These are phyloP conservation scores for Orthosia gracilis DNA, from an alignment of 2,888 invertebrate genomes.

Conservation along the genomic window DNA sequence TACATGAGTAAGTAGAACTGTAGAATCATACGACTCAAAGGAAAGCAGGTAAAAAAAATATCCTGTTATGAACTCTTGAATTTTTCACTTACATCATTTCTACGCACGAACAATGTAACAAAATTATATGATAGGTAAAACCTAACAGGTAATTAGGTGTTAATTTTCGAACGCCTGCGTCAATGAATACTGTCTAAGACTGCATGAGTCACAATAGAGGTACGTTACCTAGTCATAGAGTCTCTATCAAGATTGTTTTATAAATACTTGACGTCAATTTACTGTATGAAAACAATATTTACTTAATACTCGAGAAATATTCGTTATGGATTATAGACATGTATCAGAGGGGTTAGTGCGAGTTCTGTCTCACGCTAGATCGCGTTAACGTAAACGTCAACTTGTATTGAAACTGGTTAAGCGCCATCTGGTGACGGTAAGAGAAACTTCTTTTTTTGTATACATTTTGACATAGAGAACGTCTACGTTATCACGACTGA, in stretches of 20 bases:
- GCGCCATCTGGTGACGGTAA: too few relatives aligned
- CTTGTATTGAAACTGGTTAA: too few relatives aligned
- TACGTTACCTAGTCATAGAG: constrained; percentile 28
- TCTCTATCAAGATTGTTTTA: constrained; percentile 26
- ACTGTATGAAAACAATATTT: neutral
- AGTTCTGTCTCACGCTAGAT: too few relatives aligned
- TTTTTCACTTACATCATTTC: neutral
- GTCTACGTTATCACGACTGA: too few relatives aligned
- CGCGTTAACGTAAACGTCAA: too few relatives aligned
- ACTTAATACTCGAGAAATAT: neutral
- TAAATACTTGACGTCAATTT: constrained; percentile 25
- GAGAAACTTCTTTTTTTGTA: too few relatives aligned
- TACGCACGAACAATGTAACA: neutral
- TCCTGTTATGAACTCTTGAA: neutral
- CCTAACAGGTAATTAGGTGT: constrained; percentile 14
- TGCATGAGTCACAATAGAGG: constrained; percentile 32
- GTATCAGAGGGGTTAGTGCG: neutral
- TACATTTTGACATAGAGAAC: too few relatives aligned
- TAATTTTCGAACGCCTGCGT: constrained; percentile 25
- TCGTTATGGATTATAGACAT: neutral
- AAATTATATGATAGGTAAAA: neutral
- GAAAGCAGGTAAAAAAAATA: neutral
- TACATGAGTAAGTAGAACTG: neutral
- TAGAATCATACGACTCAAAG: neutral
- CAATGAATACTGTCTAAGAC: neutral